These are phyloP conservation scores for Lepidonotus clava DNA, from an alignment of 2,888 invertebrate genomes.

Conservation along the genomic window DNA sequence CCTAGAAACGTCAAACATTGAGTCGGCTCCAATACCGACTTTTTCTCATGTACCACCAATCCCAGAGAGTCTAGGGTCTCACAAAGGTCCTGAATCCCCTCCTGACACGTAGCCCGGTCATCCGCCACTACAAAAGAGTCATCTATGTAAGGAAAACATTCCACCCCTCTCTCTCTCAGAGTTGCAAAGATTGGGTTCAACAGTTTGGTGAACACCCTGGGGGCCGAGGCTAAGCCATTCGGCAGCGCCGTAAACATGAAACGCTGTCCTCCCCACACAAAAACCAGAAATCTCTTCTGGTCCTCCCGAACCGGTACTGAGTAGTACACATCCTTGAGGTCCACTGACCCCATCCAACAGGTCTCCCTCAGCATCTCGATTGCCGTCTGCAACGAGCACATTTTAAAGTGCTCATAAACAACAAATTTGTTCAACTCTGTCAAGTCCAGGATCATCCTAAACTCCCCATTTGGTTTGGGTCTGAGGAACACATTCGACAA, in stretches of 20 bases:
- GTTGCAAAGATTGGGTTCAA: not conserved
- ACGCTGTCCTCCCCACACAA: not conserved
- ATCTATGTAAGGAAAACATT: constrained; percentile 8
- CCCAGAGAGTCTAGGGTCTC: not conserved
- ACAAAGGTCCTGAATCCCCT: not conserved
- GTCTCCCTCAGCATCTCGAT: not conserved
- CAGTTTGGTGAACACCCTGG: not conserved
- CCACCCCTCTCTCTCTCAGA: not conserved
- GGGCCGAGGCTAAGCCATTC: not conserved
- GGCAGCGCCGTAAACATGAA: not conserved
- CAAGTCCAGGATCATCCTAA: not conserved
- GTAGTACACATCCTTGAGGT: constrained; percentile 23
- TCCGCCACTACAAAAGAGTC: constrained; percentile 3
- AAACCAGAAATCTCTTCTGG: not conserved
- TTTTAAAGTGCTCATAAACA: constrained; percentile 17
- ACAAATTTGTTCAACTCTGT: not conserved
- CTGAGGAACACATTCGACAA: constrained; percentile 6
- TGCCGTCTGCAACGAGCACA: not conserved
- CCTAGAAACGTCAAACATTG: not conserved
- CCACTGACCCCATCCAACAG: not conserved
- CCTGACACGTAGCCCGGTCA: not conserved
- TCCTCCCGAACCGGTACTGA: not conserved
- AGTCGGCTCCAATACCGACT: not conserved
- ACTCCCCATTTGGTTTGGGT: not conserved
- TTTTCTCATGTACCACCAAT: not conserved